Conservation (phyloP, 2,888 invertebrate species). For the Sphaeridia pumilis region DNA sequence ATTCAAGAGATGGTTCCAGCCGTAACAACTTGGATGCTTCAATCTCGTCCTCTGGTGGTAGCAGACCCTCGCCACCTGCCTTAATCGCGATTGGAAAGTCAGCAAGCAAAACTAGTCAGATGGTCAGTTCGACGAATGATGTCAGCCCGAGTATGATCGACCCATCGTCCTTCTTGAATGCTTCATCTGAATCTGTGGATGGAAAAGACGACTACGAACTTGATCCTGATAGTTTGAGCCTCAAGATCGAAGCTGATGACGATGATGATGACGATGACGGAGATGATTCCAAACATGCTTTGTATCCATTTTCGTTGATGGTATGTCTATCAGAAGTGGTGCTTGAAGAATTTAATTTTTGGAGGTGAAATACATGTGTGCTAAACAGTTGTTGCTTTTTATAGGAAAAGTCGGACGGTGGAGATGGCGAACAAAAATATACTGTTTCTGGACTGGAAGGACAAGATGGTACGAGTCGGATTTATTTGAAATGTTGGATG, state of each 20-base stretch:
- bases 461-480: conserved; percentile 36
- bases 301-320: conserved; percentile 35
- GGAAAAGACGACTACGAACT: conserved; percentile 33
- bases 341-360: too few relatives aligned
- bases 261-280: conserved; percentile 36
- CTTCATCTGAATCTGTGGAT: conserved; percentile 28
- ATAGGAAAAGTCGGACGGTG: conserved; percentile 34
- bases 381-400: conserved; percentile 1
- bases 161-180: conserved; percentile 29
- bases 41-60: conserved; percentile 26
- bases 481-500: too few relatives aligned
- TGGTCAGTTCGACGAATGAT: conserved; percentile 28
- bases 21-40: conserved; percentile 20
- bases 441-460: conserved; percentile 34
- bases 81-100: conserved; percentile 18
- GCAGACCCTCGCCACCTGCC: conserved; percentile 35
- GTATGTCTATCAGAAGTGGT: too few relatives aligned
- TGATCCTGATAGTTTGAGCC: conserved; percentile 22
- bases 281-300: conserved; percentile 30
- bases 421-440: conserved; percentile 32
- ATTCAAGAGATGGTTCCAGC: too few relatives aligned
- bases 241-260: conserved; percentile 34
- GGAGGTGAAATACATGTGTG: too few relatives aligned
- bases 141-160: conserved; percentile 20
- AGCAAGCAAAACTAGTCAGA: conserved; percentile 29